Percentiles rank a stretch among this genome's conserved stretches.
Evolutionary conservation across 2,797 vertebrate genomes (phyloP).

Genomic region (Molothrus aeneus): DNA sequence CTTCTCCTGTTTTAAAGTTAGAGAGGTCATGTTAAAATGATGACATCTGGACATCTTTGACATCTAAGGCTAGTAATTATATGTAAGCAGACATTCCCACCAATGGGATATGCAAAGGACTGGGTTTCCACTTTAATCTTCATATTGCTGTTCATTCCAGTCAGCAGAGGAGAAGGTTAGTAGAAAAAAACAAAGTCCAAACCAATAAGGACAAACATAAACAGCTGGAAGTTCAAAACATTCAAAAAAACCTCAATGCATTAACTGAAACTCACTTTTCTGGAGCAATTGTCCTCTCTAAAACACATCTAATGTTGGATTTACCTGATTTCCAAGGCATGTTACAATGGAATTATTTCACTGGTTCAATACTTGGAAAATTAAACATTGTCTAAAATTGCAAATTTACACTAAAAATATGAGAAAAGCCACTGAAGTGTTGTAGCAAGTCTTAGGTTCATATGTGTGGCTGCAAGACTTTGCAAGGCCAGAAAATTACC

Average conservation of each 20-base stretch:
- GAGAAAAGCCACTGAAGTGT: background rate
- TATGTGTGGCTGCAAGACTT: background rate
- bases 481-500: background rate
- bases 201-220: background rate
- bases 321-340: background rate
- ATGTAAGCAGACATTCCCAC: background rate
- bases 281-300: background rate
- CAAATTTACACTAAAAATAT: background rate
- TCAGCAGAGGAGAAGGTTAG: background rate
- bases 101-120: background rate
- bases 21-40: background rate
- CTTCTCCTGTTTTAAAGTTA: background rate
- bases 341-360: background rate
- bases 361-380: background rate
- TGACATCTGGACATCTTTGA: background rate
- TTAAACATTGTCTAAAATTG: background rate
- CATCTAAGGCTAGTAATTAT: background rate
- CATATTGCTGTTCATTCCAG: background rate
- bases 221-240: background rate
- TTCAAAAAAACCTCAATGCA: background rate
- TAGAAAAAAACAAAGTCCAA: background rate
- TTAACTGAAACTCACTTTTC: background rate
- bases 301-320: background rate
- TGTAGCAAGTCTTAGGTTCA: background rate
- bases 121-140: background rate